Conservation (phyloP, 1,140 invertebrate genomes). For the Drosophila subpulchrella region DNA sequence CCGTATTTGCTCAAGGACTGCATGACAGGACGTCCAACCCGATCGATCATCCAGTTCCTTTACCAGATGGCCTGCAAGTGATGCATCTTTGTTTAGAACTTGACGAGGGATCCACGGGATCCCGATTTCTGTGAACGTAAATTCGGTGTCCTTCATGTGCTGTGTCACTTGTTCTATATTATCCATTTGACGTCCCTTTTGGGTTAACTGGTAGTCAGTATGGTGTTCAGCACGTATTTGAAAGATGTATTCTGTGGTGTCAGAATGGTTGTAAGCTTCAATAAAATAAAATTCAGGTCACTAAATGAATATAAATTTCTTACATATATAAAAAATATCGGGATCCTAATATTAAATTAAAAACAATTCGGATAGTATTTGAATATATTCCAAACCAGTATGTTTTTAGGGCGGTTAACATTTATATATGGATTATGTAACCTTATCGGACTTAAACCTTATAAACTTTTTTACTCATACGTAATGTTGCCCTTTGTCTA, state of each 20-base stretch:
- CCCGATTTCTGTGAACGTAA: neutral
- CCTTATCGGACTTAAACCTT: no score
- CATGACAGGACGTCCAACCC: conserved; percentile 87
- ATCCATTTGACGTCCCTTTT: conserved; percentile 13
- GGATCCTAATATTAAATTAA: neutral
- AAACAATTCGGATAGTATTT: no score
- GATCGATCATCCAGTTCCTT: conserved; percentile 87
- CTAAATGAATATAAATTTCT: neutral
- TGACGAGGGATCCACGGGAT: conserved; percentile 10
- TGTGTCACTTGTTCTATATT: conserved; percentile 7
- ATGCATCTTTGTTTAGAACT: neutral
- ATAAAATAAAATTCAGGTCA: conserved; percentile 1
- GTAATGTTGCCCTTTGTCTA: no score
- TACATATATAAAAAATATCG: no score
- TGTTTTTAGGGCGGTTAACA: no score
- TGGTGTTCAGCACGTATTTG: neutral
- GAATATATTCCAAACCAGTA: no score
- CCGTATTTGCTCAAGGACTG: conserved; percentile 86
- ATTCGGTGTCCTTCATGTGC: conserved; percentile 13
- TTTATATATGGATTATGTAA: no score
- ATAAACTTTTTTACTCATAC: no score
- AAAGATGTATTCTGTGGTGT: conserved; percentile 4
- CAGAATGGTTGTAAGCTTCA: neutral
- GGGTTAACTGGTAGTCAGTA: neutral
- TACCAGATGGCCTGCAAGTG: conserved; percentile 85